Base-by-base conservation (phyloP, 2,888 invertebrate genomes). In the Cylloceria caligata region DNA sequence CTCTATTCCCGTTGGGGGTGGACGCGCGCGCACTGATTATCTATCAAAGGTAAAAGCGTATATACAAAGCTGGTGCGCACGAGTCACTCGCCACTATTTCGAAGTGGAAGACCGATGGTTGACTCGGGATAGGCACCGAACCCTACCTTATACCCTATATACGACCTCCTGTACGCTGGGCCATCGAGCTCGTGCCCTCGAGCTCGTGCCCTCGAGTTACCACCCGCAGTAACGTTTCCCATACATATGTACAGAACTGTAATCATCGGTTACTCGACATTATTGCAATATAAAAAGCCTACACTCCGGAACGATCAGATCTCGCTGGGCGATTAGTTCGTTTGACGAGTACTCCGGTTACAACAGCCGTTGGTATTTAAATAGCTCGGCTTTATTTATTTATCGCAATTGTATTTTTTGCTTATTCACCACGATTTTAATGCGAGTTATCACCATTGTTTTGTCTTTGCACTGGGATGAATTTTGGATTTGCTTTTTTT, bases 11-110 rank as follows among this genome's bases (percentile, higher is more conserved):
- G 83, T 76, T 24, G 71, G 72, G 79, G 47, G 67, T 75, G 82
- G 67, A 72, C 71, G 72, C n/a, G n/a, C 64, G 67, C 64, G 77
- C 80, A 76, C 80, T 85, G 84, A 86, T 86, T 85, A 85, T 86
- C 86, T 83, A 76, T 76, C 72, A 64, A 34, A 72, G 67, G 72
- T 73, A 13, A 2, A 64, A 64, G 45, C 42, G 16, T 27, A 45
- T n/a, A 36, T n/a, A 13, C 52, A n/a, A 57, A 57, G 3, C 19
- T 5, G 19, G 30, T 27, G 30, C 27, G 57, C 69, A 30, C 57
- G 57, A 57, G 69, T 39, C 55, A 27, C 7, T 30, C 60, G 34
- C 5, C 24, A 11, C 9, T 11, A 24, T 21, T 52, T 52, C 52
- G 21, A 52, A 34, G 34, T 16, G 19, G 19, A 52, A 13, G 30